Conservation (phyloP, 2,888 invertebrate genomes). For the Resseliella maxima region DNA sequence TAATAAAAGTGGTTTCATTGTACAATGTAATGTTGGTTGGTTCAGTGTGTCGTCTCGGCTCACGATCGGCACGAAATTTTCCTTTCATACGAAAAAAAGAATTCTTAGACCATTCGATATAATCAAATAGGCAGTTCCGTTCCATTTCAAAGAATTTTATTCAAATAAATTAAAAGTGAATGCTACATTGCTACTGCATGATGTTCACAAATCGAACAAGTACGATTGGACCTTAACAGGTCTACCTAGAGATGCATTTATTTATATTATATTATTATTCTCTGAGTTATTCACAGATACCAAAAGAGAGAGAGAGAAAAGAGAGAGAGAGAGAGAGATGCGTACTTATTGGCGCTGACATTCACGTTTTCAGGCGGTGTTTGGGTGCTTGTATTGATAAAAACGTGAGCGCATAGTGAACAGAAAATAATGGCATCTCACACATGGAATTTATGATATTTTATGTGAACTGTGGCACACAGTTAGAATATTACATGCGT, state of each 20-base stretch:
- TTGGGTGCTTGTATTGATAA: neutral
- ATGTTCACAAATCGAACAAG: conserved; percentile 26
- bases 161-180: conserved; percentile 34
- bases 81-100: neutral
- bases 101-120: conserved; percentile 1
- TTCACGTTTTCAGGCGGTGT: neutral
- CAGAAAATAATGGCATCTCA: conserved; percentile 15
- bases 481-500: conserved; percentile 46
- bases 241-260: conserved; percentile 47
- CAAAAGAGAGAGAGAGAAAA: too few species aligned
- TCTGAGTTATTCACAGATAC: too few species aligned
- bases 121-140: conserved; percentile 18
- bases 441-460: conserved; percentile 51
- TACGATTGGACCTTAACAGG: neutral
- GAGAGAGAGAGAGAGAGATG: too few species aligned
- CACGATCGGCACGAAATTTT: conserved; percentile 14
- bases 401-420: neutral
- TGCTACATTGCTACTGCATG: conserved; percentile 7
- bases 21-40: neutral
- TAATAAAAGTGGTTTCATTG: conserved; percentile 7
- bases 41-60: neutral
- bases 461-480: conserved; percentile 55
- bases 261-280: neutral
- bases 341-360: neutral
- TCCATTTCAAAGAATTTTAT: conserved; percentile 12